phyloP scores from a whole-genome alignment of 2,113 vertebrate genomes.

The Phyllostomus hastatus region DNA sequence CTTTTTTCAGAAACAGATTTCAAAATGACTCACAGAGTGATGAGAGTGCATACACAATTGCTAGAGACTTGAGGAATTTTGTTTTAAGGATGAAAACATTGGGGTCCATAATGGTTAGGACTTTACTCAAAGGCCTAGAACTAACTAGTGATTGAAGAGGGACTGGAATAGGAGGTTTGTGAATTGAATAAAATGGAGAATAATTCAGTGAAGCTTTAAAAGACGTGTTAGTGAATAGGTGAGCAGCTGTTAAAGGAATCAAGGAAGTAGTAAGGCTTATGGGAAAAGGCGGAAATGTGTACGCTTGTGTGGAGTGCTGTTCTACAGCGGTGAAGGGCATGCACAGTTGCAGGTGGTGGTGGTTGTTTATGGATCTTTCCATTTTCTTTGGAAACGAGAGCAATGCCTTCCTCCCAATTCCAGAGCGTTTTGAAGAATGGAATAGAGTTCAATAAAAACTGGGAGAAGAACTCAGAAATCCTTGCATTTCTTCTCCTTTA shows the following conservation, averaged over 20 bases:
- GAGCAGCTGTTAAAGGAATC: neutral
- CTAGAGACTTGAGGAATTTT: neutral
- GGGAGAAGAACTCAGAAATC: neutral
- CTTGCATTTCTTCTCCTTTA: neutral
- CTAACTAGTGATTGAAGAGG: neutral
- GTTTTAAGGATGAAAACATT: slow-evolving; percentile 10
- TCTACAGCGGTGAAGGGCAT: neutral
- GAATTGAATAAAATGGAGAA: neutral
- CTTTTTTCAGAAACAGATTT: slow-evolving; percentile 22
- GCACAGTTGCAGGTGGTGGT: neutral
- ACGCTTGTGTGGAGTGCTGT: neutral
- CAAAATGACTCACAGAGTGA: neutral
- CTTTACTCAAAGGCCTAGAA: neutral
- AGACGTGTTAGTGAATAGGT: neutral
- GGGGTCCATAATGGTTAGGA: neutral
- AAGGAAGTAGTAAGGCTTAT: neutral
- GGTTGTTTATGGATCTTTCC: neutral
- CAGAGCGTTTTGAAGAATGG: neutral
- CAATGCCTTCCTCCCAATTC: neutral
- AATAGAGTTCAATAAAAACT: neutral
- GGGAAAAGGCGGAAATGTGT: neutral
- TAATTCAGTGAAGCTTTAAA: neutral
- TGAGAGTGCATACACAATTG: neutral
- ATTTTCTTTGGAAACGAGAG: neutral
- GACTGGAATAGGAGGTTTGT: neutral